These are phyloP conservation scores for Chunga burmeisteri DNA, from an alignment of 2,113 vertebrate genomes.

Conservation along the genomic window DNA sequence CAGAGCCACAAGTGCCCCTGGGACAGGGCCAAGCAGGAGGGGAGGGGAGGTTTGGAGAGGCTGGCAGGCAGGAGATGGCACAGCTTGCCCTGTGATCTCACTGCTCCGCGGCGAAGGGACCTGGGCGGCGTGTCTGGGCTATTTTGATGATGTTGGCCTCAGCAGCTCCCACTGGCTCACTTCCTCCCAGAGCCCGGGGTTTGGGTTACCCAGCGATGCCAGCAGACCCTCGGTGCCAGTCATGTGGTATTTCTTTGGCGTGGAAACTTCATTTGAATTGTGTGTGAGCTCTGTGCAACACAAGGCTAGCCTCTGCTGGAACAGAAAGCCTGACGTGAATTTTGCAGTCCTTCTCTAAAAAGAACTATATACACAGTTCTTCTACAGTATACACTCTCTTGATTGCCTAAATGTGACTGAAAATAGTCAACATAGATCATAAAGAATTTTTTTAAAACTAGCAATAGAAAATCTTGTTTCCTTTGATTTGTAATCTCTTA, in stretches of 20 bases:
- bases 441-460: not conserved
- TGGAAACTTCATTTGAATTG: not conserved
- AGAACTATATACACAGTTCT: not conserved
- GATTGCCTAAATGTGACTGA: not conserved
- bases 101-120: not conserved
- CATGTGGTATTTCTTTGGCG: not conserved
- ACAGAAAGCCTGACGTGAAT: not conserved
- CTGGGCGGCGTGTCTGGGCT: not conserved
- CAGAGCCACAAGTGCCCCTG: not conserved
- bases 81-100: not conserved
- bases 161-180: constrained; percentile 6
- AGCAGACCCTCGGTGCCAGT: not conserved
- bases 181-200: not conserved
- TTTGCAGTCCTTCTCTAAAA: not conserved
- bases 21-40: not conserved
- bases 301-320: not conserved
- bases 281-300: not conserved
- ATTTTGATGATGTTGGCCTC: constrained; percentile 8
- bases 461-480: not conserved
- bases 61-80: not conserved
- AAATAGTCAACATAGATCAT: not conserved
- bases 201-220: constrained; percentile 23
- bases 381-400: not conserved
- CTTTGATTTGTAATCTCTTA: not conserved
- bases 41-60: not conserved